These are phyloP conservation scores for Cosmorhoe ocellata DNA, from an alignment of 2,888 invertebrate species.

Conservation along the genomic window DNA sequence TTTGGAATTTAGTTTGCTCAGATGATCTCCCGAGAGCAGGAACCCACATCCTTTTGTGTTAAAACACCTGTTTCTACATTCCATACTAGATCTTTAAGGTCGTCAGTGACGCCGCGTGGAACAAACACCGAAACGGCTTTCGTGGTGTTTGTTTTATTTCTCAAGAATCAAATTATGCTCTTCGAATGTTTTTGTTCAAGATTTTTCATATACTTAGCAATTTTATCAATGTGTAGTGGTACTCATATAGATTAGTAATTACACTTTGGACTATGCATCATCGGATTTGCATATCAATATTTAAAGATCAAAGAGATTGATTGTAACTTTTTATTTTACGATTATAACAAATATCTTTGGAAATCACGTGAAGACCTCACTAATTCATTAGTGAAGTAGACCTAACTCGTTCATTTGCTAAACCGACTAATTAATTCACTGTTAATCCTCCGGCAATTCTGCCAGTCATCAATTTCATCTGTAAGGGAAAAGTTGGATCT, in stretches of 20 bases:
- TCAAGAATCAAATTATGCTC: too few species aligned
- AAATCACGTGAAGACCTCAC: too few species aligned
- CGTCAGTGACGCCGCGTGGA: constrained; percentile 20
- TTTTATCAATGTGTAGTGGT: too few species aligned
- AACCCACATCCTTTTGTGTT: constrained; percentile 64
- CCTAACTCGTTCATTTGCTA: too few species aligned
- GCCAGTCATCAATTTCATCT: constrained; percentile 29
- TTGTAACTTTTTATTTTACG: too few species aligned
- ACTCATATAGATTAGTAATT: neutral
- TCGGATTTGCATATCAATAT: too few species aligned
- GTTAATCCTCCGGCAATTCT: constrained; percentile 29
- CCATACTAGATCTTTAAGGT: constrained; percentile 34
- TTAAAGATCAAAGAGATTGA: too few species aligned
- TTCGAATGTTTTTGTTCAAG: too few species aligned
- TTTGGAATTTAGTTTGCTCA: constrained; percentile 67
- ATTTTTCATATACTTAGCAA: too few species aligned
- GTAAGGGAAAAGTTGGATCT: constrained; percentile 22
- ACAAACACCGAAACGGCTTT: constrained; percentile 3
- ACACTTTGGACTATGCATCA: constrained; percentile 6
- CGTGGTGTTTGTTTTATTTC: too few species aligned
- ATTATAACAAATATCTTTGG: too few species aligned
- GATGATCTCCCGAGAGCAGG: constrained; percentile 62
- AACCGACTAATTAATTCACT: constrained; percentile 23
- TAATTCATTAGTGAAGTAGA: too few species aligned
- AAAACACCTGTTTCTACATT: constrained; percentile 62